Evolutionary conservation across 2,113 vertebrate species (phyloP), one percentile per base, ranked within the genome.

Genomic region (Rhinolophus ferrumequinum): DNA sequence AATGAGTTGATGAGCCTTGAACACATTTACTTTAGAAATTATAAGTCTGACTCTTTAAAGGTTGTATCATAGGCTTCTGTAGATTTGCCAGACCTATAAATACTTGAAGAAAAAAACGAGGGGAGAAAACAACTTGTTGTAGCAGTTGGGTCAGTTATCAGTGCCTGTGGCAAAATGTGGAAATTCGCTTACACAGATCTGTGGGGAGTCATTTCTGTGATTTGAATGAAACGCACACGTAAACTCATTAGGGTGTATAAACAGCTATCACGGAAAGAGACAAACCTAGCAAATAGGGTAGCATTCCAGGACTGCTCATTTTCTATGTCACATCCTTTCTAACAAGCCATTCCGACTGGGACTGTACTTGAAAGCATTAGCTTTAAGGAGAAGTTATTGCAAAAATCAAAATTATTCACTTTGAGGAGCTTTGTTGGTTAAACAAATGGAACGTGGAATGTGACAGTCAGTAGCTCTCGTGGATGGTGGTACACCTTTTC

Each of bases 91-190:
- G 60, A 52, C 66, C 93, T 47, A 26, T 83, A 91, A 73, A 75
- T 92, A 72, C 50, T 24, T 72, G 58, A 41, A 90, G 54, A 58
- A 69, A 81, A 81, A 82, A 96, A 90, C 54, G 80, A 97, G 44
- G 26, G 77, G 93, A 80, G 94, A 92, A 96, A 96, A 95, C 64
- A 97, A 62, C 94, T 97, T 95, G 97, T 95, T 93, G 38, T 96
- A 97, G 97, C 95, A 96, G 97, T 97, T 95, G 54, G 93, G 80
- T 85, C 64, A 47, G 93, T 97, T 96, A 98, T 83, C 93, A 88
- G n/a, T 95, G 96, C 96, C 97, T 91, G 38, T 38, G 96, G 97
- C 94, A 67, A 97, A 97, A 76, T 24, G 79, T 67, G 88, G 91
- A 60, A 19, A 82, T 47, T 94, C 90, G 62, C 81, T 96, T 96